phyloP scores from a whole-genome alignment of 2,797 vertebrate genomes.

The Nyctibius grandis region DNA sequence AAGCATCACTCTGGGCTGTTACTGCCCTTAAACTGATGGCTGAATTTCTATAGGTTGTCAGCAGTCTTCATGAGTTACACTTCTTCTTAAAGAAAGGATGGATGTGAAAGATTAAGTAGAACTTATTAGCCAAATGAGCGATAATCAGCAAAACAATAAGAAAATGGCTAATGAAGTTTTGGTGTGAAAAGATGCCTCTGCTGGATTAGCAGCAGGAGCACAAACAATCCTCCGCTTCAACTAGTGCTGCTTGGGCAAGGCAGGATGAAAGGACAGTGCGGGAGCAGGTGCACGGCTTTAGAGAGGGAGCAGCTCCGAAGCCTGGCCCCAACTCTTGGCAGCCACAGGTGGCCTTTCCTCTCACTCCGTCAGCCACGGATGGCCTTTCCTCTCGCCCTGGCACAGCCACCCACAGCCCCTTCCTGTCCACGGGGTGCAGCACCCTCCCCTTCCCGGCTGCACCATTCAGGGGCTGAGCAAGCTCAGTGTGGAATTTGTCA shows the following conservation, averaged over 20 bases:
- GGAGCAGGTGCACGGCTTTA: neutral
- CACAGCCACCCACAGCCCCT: neutral
- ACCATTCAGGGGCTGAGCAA: accelerated
- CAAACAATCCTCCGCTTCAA: neutral
- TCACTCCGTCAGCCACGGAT: neutral
- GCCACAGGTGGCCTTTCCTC: accelerated
- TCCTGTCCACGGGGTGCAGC: neutral
- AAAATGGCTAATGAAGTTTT: neutral
- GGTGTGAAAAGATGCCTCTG: neutral
- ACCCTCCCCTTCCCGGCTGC: accelerated
- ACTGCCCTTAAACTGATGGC: neutral
- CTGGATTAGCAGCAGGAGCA: neutral
- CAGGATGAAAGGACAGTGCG: neutral
- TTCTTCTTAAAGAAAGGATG: neutral
- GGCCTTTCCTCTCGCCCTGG: accelerated
- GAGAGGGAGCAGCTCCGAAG: neutral
- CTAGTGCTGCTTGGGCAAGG: neutral
- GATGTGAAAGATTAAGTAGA: neutral
- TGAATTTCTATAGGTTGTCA: neutral
- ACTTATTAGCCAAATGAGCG: neutral
- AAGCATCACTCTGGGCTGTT: constrained; percentile 17
- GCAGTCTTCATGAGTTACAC: neutral
- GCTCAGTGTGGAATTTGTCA: neutral
- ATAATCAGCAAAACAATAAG: neutral
- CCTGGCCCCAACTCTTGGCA: neutral